Evolutionary conservation across 2,797 vertebrate species (phyloP), one percentile per base, ranked within the genome.

Genomic region (Tragelaphus oryx): DNA sequence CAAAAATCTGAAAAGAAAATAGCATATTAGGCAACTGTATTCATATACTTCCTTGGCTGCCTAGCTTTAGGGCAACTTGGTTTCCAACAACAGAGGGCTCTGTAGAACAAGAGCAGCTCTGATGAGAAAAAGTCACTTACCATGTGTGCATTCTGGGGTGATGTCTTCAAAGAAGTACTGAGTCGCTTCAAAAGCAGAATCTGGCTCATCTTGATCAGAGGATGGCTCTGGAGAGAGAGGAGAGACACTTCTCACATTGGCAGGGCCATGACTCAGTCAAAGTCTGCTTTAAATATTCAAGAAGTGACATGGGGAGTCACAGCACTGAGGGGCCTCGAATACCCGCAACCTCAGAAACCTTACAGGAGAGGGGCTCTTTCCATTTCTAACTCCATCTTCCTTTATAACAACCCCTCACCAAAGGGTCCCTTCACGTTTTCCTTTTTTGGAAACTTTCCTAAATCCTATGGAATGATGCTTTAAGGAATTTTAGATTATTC

Each of bases 91-190:
- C 3, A 28, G 54, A 60, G 59, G 44, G 55, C 24, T 83, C 68
- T 50, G 41, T 4, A 16, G 54, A 55, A 85, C 13, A 76, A 18
- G 0, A 37, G 41, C 3, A 16, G 1, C 13, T 1, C 3, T 2
- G 22, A 41, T 1, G 71, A 54, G 26, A 41, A 87, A 71, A 60
- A 46, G 60, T 37, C 84, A 62, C 98, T 97, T 98, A 99, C 99
- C 99, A 0, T 99, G 98, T 8, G 99, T 99, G 13, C 99, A 99
- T 93, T 99, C 99, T 16, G 99, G 99, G 41, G 99, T 99, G 95
- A 99, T 99, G 97, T 99, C 99, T 98, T 99, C 99, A 98, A 99
- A 99, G 98, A 99, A 99, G 97, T 99, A 99, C 96, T 99, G 99
- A 52, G 99, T 99, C 33, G 99, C 99, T 98, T 99, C 99, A 92